phyloP scores from a whole-genome alignment of 2,113 vertebrate genomes.

The Takifugu bimaculatus region DNA sequence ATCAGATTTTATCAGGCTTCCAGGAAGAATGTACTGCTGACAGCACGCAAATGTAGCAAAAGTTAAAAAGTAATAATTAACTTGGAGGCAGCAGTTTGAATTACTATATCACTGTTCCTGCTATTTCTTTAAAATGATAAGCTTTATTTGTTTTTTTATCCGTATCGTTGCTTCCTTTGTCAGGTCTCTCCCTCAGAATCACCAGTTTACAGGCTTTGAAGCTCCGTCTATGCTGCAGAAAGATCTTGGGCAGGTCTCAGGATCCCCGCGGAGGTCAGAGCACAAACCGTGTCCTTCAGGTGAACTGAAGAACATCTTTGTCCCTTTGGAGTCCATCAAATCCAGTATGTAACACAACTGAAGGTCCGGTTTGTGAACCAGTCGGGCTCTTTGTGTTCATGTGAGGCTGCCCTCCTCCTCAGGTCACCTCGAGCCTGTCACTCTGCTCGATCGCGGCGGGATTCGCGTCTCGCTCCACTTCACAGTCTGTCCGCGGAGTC shows the following conservation, averaged over 20 bases:
- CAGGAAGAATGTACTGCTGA: too few relatives aligned
- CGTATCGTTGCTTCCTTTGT: background rate
- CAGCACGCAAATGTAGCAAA: too few relatives aligned
- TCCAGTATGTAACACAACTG: constrained; percentile 69
- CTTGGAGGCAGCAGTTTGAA: background rate
- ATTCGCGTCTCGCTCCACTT: constrained; percentile 84
- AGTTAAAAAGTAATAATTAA: too few relatives aligned
- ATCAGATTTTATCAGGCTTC: too few relatives aligned
- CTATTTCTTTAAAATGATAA: background rate
- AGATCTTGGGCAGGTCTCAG: constrained; percentile 8
- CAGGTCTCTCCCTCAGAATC: constrained; percentile 39
- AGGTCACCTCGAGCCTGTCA: constrained; percentile 79
- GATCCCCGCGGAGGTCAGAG: constrained; percentile 13
- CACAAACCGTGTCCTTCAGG: constrained; percentile 15
- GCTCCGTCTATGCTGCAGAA: constrained; percentile 13
- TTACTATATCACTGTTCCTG: background rate
- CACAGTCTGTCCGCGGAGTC: constrained; percentile 60
- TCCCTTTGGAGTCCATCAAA: constrained; percentile 79
- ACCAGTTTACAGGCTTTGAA: constrained; percentile 20
- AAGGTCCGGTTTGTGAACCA: background rate
- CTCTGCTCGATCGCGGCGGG: constrained; percentile 74
- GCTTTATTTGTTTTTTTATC: background rate
- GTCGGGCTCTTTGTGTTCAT: background rate
- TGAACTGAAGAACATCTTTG: constrained; percentile 74
- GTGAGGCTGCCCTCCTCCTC: background rate